Evolutionary conservation across 2,113 vertebrate species (phyloP).

Genomic region (Ginglymostoma cirratum): DNA sequence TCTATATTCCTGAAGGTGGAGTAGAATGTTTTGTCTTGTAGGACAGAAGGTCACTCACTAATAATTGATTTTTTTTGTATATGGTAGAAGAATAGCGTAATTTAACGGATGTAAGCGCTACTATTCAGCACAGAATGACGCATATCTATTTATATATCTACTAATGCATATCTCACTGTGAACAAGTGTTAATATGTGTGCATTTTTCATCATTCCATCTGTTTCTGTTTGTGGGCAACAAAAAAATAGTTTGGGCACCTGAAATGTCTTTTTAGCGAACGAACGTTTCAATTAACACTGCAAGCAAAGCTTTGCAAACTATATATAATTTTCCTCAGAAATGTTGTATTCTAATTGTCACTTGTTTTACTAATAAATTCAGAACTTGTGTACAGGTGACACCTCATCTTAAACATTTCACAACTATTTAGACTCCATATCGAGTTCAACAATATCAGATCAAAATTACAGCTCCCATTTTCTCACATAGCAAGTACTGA

Average conservation of each 20-base stretch:
- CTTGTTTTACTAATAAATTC: neutral
- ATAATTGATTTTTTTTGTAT: neutral
- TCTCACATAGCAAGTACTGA: too few relatives aligned
- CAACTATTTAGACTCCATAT: neutral
- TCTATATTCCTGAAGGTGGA: neutral
- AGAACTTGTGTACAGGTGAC: neutral
- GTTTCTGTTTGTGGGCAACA: neutral
- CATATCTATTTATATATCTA: neutral
- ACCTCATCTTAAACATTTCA: neutral
- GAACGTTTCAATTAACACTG: neutral
- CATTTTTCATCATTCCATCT: neutral
- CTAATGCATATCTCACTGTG: neutral
- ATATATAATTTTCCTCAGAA: neutral
- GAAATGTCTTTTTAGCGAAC: neutral
- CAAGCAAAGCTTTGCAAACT: neutral
- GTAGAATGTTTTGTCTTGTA: neutral
- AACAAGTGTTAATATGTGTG: slow-evolving; percentile 10
- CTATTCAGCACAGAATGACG: neutral
- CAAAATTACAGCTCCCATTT: neutral
- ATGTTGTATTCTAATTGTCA: neutral
- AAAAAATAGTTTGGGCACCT: too few relatives aligned
- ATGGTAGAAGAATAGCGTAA: neutral
- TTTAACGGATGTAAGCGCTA: neutral
- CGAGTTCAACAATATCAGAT: neutral
- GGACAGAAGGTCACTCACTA: neutral